These are phyloP conservation scores for Invenusta paracnida DNA, from an alignment of 2,888 invertebrate species.

Conservation along the genomic window DNA sequence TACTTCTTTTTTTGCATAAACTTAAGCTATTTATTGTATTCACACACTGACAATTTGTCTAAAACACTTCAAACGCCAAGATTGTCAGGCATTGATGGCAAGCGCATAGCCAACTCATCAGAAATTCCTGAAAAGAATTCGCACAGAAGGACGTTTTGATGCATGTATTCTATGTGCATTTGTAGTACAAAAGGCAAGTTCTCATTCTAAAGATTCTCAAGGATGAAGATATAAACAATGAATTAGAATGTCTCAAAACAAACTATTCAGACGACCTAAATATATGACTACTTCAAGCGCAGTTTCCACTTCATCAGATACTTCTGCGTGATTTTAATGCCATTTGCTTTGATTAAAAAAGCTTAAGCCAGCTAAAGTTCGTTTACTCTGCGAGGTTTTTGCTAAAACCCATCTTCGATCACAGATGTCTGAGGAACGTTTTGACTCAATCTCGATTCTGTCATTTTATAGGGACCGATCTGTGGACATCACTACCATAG, in stretches of 20 bases:
- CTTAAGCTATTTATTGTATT: neutral
- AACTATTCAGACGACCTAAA: constrained; percentile 6
- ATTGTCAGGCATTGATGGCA: constrained; percentile 21
- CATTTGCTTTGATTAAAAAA: neutral
- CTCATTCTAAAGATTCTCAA: neutral
- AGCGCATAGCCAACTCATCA: constrained; percentile 13
- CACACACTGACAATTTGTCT: neutral
- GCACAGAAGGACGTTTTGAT: constrained; percentile 13
- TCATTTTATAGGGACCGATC: neutral
- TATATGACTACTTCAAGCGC: constrained; percentile 12
- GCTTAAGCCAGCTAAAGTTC: neutral
- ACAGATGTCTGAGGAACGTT: neutral
- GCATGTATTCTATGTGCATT: neutral
- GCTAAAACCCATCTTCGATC: neutral
- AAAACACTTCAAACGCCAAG: neutral
- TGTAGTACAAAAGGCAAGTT: neutral
- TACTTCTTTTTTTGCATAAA: neutral
- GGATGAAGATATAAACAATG: neutral
- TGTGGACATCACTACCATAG: neutral
- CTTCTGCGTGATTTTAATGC: constrained; percentile 6
- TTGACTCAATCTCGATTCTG: neutral
- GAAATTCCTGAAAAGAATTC: neutral
- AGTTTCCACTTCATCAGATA: neutral
- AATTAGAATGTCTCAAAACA: neutral
- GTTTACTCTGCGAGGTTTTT: neutral